These are phyloP conservation scores for Andrena fulva DNA, from an alignment of 2,888 invertebrate genomes.

Conservation along the genomic window DNA sequence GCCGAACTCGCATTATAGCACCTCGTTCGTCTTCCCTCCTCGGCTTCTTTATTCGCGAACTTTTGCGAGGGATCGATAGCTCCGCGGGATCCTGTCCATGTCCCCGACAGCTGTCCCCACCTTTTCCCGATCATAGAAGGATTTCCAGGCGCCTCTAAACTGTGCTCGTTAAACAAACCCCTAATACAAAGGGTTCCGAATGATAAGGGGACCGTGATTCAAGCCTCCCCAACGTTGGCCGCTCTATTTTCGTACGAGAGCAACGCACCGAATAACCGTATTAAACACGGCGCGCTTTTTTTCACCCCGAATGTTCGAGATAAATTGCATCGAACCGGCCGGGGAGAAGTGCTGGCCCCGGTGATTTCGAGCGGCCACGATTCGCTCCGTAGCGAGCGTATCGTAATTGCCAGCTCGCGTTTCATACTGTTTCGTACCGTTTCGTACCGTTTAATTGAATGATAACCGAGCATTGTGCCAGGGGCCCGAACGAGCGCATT, in stretches of 20 bases:
- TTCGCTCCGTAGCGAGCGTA: background rate
- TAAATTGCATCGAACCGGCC: background rate
- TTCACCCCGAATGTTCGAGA: background rate
- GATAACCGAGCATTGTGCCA: constrained; percentile 32
- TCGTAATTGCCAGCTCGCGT: background rate
- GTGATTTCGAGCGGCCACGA: constrained; percentile 3
- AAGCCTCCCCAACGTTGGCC: too few relatives aligned
- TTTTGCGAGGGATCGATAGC: constrained; percentile 37
- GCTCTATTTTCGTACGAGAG: background rate
- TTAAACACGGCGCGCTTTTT: background rate
- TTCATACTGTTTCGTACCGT: constrained; percentile 7
- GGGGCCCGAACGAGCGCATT: constrained; percentile 3
- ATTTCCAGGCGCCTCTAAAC: background rate
- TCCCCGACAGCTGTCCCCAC: constrained; percentile 28
- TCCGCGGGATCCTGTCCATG: constrained; percentile 5
- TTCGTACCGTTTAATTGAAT: constrained; percentile 36
- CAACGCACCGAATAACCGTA: background rate
- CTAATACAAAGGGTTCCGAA: background rate
- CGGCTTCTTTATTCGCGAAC: constrained; percentile 50
- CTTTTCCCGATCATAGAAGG: constrained; percentile 2
- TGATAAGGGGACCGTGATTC: background rate
- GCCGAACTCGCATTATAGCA: constrained; percentile 51
- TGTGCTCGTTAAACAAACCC: background rate
- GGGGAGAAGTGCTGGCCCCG: constrained; percentile 4
- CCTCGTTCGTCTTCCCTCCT: constrained; percentile 48